phyloP scores from a whole-genome alignment of 2,797 vertebrate genomes.

The Dromococcyx pavoninus region DNA sequence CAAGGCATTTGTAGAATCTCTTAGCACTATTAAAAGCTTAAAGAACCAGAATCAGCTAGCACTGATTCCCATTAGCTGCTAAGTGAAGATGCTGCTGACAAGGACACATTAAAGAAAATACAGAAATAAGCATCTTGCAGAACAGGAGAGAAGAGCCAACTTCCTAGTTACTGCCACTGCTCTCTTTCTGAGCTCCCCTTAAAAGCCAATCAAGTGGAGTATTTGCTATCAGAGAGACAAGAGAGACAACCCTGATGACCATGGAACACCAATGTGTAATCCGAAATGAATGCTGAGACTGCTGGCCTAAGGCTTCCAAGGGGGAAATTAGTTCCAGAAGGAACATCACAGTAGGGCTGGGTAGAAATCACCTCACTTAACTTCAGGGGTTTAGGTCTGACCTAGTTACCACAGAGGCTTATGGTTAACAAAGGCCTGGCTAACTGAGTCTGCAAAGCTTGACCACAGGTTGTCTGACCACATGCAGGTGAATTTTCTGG shows the following conservation, averaged over 20 bases:
- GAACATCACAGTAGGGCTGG: background rate
- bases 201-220: background rate
- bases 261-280: accelerated
- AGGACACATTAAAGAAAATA: background rate
- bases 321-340: background rate
- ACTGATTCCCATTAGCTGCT: background rate
- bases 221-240: background rate
- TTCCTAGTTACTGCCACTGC: background rate
- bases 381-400: background rate
- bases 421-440: background rate
- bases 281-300: background rate
- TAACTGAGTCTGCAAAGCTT: accelerated
- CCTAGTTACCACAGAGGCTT: background rate
- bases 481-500: background rate
- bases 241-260: background rate
- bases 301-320: background rate
- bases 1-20: no score
- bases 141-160: background rate
- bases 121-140: background rate
- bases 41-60: background rate
- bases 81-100: background rate
- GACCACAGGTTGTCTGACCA: background rate
- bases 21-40: background rate
- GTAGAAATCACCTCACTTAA: background rate
- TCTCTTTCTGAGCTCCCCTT: background rate